Evolutionary conservation across 1,140 invertebrate genomes (phyloP), one percentile per base, ranked within the genome.

Genomic region (Tyrophagus putrescentiae): DNA sequence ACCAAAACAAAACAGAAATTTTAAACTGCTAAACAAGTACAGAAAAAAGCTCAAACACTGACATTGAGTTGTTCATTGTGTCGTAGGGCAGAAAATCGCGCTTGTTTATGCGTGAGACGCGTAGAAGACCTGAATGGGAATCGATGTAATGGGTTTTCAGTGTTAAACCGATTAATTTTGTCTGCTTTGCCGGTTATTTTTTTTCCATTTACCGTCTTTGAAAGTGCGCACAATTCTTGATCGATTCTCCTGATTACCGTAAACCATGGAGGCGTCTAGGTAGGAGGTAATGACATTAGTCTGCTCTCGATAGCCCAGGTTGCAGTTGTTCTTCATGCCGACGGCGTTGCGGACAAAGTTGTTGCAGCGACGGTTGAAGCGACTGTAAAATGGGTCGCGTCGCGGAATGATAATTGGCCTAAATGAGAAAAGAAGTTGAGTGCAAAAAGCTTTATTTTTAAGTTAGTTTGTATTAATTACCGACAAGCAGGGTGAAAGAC

Each of bases 261-360:
- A 99, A 0, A 99, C 83, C 74, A 93, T 87, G 1, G 94, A 98
- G 0, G 82, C 95, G 73, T 98, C 96, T 58, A 99, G 84, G 68
- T 81, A 98, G 9, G 92, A 85, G 3, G 96, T 98, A 4, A 99
- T 74, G 69, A 94, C 88, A 74, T 98, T 98, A 28, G 98, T 83
- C 76, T 99, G 96, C 71, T 98, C 90, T 36, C 95, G 75, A 13
- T 56, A 60, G 29, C 65, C 64, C 11, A 67, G 60, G 21, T 44
- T 62, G 29, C 63, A 64, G 11, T 33, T 33, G 33, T 28, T 57
- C 32, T 39, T 57, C 16, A 61, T 60, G 31, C 53, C 54, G 18
- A 62, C 53, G 34, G 60, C 53, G 45, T 59, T 64, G 16, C 67
- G 32, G 7, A 66, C 63, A 57, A 68, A 68, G 56, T 69, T 66